Conservation (phyloP, 2,888 invertebrate genomes). For the Ophion ellenae region DNA sequence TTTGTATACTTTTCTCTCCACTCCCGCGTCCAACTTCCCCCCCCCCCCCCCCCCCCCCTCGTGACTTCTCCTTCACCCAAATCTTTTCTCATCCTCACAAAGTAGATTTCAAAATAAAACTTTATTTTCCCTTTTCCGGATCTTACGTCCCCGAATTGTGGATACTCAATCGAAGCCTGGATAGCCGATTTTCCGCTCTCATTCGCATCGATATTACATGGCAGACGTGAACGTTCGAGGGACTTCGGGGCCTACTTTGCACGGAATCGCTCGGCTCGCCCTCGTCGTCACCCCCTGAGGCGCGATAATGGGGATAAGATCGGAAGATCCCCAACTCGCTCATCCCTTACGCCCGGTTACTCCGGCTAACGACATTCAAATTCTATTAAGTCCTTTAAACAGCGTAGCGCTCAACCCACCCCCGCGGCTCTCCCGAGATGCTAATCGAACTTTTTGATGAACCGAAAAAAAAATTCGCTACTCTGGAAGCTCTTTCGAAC, state of each 20-base stretch:
- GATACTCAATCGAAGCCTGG: neutral
- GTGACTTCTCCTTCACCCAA: neutral
- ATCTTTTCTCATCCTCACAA: neutral
- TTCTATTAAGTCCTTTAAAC: conserved; percentile 76
- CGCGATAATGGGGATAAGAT: conserved; percentile 78
- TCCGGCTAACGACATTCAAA: conserved; percentile 80
- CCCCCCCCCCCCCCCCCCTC: neutral
- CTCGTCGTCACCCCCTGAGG: conserved; percentile 65
- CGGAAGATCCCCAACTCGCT: conserved; percentile 65
- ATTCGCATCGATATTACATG: conserved; percentile 7
- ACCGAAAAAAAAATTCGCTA: conserved; percentile 6
- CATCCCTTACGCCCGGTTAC: conserved; percentile 80
- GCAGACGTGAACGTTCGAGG: conserved; percentile 21
- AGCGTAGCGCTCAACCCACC: conserved; percentile 27
- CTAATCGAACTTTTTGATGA: conserved; percentile 46
- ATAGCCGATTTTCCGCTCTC: conserved; percentile 7
- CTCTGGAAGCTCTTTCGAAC: neutral
- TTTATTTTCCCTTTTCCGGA: neutral
- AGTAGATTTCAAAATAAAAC: neutral
- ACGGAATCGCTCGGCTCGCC: conserved; percentile 46
- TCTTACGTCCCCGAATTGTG: neutral
- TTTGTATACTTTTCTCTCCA: conserved; percentile 12
- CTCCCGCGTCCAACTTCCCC: neutral
- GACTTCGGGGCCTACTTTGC: conserved; percentile 22
- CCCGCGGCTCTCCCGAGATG: conserved; percentile 21